Conservation (phyloP, 2,797 vertebrate genomes). For the Graptemys geographica region DNA sequence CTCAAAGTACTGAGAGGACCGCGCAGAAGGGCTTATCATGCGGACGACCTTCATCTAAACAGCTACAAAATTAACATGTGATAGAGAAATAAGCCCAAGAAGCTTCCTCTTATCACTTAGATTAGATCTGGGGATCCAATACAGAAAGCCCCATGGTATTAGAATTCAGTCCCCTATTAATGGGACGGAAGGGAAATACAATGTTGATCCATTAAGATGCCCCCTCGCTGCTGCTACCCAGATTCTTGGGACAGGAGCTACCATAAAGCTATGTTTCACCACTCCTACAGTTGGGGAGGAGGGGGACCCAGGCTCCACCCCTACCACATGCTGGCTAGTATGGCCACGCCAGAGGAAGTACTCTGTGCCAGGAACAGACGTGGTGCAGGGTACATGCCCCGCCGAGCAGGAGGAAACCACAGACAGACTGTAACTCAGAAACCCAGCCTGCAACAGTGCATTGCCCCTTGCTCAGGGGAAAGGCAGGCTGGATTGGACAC, state of each 20-base stretch:
- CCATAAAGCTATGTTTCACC: background rate
- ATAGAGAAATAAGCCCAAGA: background rate
- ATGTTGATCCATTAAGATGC: background rate
- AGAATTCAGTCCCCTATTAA: background rate
- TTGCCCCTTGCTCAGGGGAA: background rate
- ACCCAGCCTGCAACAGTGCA: background rate
- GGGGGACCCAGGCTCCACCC: too few species aligned
- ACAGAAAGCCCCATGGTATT: fast-evolving
- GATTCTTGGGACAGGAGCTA: background rate
- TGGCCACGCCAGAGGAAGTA: background rate
- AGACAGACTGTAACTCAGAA: background rate
- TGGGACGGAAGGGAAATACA: background rate
- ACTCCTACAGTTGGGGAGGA: background rate
- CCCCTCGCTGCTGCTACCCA: background rate
- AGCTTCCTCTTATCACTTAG: background rate
- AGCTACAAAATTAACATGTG: background rate
- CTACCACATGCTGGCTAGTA: too few species aligned
- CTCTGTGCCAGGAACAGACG: background rate
- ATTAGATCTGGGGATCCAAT: background rate
- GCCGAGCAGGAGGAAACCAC: constrained; percentile 23
- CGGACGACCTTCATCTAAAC: background rate
- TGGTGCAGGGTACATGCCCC: constrained; percentile 39
- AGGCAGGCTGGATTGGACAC: background rate
- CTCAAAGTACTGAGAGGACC: background rate
- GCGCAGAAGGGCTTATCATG: background rate